phyloP scores from a whole-genome alignment of 1,140 invertebrate genomes.

The Rhagoletis pomonella region DNA sequence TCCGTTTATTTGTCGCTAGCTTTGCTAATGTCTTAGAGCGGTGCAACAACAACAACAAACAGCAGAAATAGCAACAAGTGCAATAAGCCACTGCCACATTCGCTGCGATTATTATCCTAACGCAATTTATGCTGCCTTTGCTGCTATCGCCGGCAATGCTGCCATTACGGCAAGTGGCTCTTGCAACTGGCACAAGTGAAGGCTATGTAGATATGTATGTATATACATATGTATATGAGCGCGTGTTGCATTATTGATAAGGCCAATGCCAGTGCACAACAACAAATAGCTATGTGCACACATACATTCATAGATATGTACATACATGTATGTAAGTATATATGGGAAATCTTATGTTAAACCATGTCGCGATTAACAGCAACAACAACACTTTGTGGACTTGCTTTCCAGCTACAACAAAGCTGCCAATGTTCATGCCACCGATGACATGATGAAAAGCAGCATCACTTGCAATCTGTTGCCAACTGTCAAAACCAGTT shows the following conservation, averaged over 20 bases:
- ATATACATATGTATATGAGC: neutral
- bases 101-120: slow-evolving; percentile 71
- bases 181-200: slow-evolving; percentile 12
- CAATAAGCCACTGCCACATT: slow-evolving; percentile 28
- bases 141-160: neutral
- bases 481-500: slow-evolving; percentile 54
- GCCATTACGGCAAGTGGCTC: neutral
- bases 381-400: neutral
- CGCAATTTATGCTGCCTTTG: slow-evolving; percentile 68
- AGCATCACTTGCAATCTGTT: slow-evolving; percentile 42
- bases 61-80: neutral
- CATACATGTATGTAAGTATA: neutral
- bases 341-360: neutral
- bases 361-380: neutral
- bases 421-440: slow-evolving; percentile 34
- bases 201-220: neutral
- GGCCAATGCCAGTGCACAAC: slow-evolving; percentile 12
- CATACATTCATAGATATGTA: too few relatives aligned
- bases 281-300: neutral
- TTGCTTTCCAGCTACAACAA: neutral
- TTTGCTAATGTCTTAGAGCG: neutral
- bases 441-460: slow-evolving; percentile 46
- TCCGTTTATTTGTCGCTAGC: slow-evolving; percentile 22
- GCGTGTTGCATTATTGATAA: slow-evolving; percentile 51
- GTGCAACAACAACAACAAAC: neutral